Base-by-base conservation (phyloP, 2,888 invertebrate genomes). In the Cephus rjabovi region DNA sequence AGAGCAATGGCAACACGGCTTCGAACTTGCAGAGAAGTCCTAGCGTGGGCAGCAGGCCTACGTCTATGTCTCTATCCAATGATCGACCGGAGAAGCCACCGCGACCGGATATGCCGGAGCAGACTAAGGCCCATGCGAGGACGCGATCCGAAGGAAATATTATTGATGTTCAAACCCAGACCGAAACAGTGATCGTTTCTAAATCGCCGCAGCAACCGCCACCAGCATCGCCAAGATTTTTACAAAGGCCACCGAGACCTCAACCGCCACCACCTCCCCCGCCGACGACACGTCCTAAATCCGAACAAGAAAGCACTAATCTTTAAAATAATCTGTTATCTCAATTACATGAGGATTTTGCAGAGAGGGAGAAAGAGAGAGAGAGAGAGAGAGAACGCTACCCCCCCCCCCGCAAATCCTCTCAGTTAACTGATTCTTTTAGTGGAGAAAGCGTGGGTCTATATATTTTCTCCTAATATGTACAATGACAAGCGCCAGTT, bases 131-230 rank as follows among this genome's bases (percentile, higher is more conserved):
- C 4, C 91, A 91, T 78, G 79, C 86, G 15, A 85, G 91, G 76
- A 91, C 94, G 81, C 93, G 94, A 88, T 94, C 94, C 73, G 94
- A 94, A 87, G 94, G 94, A 73, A 94, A 94, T 86, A 94, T 94
- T 86, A 92, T 94, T 81, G 94, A 94, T 84, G 92, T 92, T 79
- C 93, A 91, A 80, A 89, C 89, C 11, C 90, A 90, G 79, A 89
- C 89, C 70, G 88, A 89, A 73, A 88, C 89, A 30, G 86, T 88
- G 68, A 85, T 88, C 79, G 87, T 89, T 33, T 84, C 87, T 34
- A 91, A 89, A 78, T 89, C 90, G 40, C 87, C 88, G 15, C 79
- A 80, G 73, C 86, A 84, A 68, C 83, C 85, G 11, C 84, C 84
- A 11, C 90, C 91, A 12, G 88, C 89, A 1, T 91, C 91, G 11